A percentile compares a stretch with the other conserved stretches of the same genome.
Conservation (phyloP, 2,113 vertebrate genomes). For the Megalops atlanticus region DNA sequence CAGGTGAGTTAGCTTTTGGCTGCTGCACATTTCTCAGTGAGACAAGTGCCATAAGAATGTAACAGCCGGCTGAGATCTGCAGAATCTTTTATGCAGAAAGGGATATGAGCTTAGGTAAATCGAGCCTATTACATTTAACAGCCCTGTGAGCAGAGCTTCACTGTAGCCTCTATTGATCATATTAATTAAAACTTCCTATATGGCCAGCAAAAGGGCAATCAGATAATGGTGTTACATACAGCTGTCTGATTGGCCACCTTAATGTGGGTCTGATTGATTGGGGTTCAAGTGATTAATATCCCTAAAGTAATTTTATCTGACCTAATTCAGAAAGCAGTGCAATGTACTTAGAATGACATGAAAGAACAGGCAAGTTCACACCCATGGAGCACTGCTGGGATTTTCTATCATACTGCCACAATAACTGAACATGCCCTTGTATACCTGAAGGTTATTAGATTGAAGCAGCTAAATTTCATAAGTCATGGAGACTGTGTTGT, state of each 20-base stretch:
- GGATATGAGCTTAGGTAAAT: not conserved
- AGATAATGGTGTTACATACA: conserved; percentile 1
- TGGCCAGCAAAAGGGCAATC: not conserved
- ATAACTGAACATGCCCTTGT: not conserved
- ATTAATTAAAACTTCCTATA: conserved; percentile 7
- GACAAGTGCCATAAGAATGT: too few species aligned
- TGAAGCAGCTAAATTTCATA: not conserved
- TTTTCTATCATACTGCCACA: not conserved
- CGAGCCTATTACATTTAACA: not conserved
- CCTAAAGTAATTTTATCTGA: conserved; percentile 6
- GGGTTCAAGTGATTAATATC: not conserved
- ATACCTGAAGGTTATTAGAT: not conserved
- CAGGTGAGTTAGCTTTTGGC: too few species aligned
- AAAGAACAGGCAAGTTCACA: not conserved
- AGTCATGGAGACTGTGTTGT: not conserved
- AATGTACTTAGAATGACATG: not conserved
- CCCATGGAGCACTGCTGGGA: not conserved
- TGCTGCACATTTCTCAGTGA: too few species aligned
- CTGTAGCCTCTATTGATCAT: not conserved
- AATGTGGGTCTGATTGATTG: not conserved
- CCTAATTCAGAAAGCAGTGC: not conserved
- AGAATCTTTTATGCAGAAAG: not conserved
- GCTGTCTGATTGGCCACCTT: not conserved
- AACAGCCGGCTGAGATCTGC: not conserved
- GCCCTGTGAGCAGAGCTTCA: not conserved